Percentiles rank a stretch among this genome's conserved stretches.
These are phyloP conservation scores for Seira musarum DNA, from an alignment of 2,888 invertebrate genomes.

Conservation along the genomic window DNA sequence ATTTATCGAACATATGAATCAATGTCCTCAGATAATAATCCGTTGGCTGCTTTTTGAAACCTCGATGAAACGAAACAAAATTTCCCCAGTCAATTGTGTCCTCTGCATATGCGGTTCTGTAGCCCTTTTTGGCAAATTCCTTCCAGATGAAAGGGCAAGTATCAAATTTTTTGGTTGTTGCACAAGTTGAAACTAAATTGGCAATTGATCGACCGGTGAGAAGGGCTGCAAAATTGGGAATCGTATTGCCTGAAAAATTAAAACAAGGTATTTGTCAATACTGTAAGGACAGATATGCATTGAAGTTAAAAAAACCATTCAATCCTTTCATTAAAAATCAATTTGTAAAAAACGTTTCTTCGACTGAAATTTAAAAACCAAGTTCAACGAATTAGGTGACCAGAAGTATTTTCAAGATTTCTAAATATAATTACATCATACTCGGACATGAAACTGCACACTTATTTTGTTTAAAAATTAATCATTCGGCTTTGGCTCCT, in stretches of 20 bases:
- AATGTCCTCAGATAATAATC: constrained; percentile 73
- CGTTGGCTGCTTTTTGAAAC: constrained; percentile 72
- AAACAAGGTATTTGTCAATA: too few relatives aligned
- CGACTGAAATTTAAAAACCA: too few relatives aligned
- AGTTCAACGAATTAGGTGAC: too few relatives aligned
- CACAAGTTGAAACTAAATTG: background rate
- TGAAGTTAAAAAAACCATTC: too few relatives aligned
- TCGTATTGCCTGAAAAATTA: background rate
- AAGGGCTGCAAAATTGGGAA: background rate
- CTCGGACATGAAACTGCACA: too few relatives aligned
- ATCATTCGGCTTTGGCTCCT: too few relatives aligned
- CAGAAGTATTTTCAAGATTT: background rate
- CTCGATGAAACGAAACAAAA: constrained; percentile 74
- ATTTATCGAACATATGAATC: constrained; percentile 31
- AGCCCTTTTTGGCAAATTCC: constrained; percentile 49
- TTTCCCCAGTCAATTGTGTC: constrained; percentile 70
- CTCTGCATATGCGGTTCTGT: constrained; percentile 53
- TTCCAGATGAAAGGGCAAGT: constrained; percentile 65
- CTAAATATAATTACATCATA: background rate
- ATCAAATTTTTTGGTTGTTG: constrained; percentile 43
- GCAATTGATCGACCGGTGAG: background rate
- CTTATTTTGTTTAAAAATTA: too few relatives aligned
- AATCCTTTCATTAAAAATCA: too few relatives aligned
- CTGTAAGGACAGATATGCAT: too few relatives aligned
- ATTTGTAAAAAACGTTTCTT: too few relatives aligned